Base-by-base conservation (phyloP, 2,888 invertebrate species). In the Macropis europaea region DNA sequence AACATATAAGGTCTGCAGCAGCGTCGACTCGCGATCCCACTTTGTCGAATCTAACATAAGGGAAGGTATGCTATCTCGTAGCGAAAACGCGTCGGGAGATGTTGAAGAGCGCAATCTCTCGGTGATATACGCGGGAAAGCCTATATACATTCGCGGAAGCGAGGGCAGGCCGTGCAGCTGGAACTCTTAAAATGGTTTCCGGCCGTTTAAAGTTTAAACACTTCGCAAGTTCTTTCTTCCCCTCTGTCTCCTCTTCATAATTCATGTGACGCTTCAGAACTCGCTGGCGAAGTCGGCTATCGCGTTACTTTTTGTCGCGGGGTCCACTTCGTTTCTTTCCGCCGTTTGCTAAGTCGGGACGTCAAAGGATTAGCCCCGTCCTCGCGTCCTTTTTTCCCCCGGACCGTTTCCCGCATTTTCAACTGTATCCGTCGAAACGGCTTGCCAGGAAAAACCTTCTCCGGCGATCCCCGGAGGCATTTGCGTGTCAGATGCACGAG, bases 111-210 rank as follows among this genome's bases (percentile, higher is more conserved):
- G 52, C 47, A 71, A 71, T 72, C 61, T 62, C 26, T 30, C 19
- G 52, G 70, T 54, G 78, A 80, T 73, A 73, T 80, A 80, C 63
- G 68, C 43, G 68, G n/a, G 22, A 61, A 62, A 69, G 66, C 68
- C 64, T 64, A 50, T 68, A 66, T 73, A 70, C 67, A 63, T 67
- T 72, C 57, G 48, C 62, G 75, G 63, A 53, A 62, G 68, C 32
- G 19, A n/a, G n/a, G 42, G 53, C 50, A 47, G 52, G 47, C 45
- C 59, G 61, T 56, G 62, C 73, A 76, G 69, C 68, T 74, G 79
- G 79, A 81, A 81, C 81, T 81, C 81, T 81, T 81, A 79, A 81
- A 81, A 81, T 71, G 79, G 76, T 81, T 81, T 79, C 79, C 79
- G 76, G 70, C 81, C 79, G 77, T 81, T 81, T 79, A 81, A 81